Conservation (phyloP, 2,113 vertebrate species). For the Lepisosteus osseus region DNA sequence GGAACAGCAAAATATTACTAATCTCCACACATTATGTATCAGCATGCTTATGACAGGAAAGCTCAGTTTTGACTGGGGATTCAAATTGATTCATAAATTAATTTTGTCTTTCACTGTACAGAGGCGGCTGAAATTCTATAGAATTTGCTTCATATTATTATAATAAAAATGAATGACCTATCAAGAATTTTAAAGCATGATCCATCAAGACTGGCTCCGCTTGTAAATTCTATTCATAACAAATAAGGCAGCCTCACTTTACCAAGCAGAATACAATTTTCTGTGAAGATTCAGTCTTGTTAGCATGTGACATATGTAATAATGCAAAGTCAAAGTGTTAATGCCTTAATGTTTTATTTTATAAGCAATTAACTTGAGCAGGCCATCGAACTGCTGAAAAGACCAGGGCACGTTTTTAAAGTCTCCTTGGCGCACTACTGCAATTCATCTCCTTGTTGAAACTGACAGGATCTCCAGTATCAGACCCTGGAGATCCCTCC, state of each 20-base stretch:
- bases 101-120: constrained; percentile 78
- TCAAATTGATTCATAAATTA: constrained; percentile 75
- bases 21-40: constrained; percentile 35
- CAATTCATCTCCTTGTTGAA: constrained; percentile 10
- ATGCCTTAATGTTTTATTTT: constrained; percentile 24
- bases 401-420: not conserved
- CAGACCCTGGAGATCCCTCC: not conserved
- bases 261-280: constrained; percentile 73
- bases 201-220: constrained; percentile 48
- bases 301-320: constrained; percentile 67
- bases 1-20: constrained; percentile 27
- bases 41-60: constrained; percentile 53
- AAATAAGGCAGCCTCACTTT: constrained; percentile 70
- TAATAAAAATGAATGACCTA: constrained; percentile 63
- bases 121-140: constrained; percentile 70
- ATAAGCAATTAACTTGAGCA: constrained; percentile 19
- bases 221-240: constrained; percentile 71
- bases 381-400: not conserved
- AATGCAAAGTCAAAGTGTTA: constrained; percentile 13
- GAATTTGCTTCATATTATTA: constrained; percentile 76
- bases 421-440: not conserved
- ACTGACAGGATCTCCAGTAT: constrained; percentile 7
- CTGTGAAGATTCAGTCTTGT: constrained; percentile 67
- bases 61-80: constrained; percentile 64
- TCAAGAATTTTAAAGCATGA: constrained; percentile 20